phyloP scores from a whole-genome alignment of 1,140 invertebrate species.

The Lethrus apterus region DNA sequence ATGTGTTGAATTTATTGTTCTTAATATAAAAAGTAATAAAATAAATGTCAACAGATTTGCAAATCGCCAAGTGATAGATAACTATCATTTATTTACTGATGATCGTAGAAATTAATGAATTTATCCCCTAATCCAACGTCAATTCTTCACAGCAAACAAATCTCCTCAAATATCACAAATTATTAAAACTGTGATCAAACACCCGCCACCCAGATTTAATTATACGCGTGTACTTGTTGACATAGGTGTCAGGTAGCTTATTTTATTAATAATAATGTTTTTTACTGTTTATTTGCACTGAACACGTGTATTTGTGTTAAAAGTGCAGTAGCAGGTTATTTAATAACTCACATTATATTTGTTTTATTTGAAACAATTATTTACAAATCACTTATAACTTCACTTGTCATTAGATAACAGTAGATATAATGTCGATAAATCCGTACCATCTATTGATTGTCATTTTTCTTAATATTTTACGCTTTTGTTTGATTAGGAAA shows the following conservation, averaged over 20 bases:
- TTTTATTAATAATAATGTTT: slow-evolving; percentile 7
- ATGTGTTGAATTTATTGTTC: too few relatives aligned
- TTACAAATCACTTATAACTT: slow-evolving; percentile 25
- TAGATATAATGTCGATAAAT: slow-evolving; percentile 12
- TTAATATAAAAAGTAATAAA: too few relatives aligned
- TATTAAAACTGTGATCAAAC: slow-evolving; percentile 2
- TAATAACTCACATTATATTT: slow-evolving; percentile 20
- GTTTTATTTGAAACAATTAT: slow-evolving; percentile 24
- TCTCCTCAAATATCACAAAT: slow-evolving; percentile 6
- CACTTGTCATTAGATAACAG: slow-evolving; percentile 22
- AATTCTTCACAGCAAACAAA: slow-evolving; percentile 5
- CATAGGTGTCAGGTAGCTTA: slow-evolving; percentile 14
- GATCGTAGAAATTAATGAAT: slow-evolving; percentile 18
- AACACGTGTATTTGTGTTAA: slow-evolving; percentile 14
- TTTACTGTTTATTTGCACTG: background rate
- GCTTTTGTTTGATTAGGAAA: slow-evolving; percentile 1
- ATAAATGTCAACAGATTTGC: too few relatives aligned
- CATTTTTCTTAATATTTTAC: slow-evolving; percentile 11
- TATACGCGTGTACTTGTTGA: slow-evolving; percentile 9
- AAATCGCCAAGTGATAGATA: too few relatives aligned
- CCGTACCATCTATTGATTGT: slow-evolving; percentile 9
- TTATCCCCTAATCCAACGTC: background rate
- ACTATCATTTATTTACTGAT: too few relatives aligned
- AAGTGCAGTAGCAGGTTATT: slow-evolving; percentile 8
- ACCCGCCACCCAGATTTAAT: slow-evolving; percentile 12